A percentile compares a stretch with the other conserved stretches of the same genome.
These are phyloP conservation scores for Characodon lateralis DNA, from an alignment of 2,797 vertebrate genomes.

Conservation along the genomic window DNA sequence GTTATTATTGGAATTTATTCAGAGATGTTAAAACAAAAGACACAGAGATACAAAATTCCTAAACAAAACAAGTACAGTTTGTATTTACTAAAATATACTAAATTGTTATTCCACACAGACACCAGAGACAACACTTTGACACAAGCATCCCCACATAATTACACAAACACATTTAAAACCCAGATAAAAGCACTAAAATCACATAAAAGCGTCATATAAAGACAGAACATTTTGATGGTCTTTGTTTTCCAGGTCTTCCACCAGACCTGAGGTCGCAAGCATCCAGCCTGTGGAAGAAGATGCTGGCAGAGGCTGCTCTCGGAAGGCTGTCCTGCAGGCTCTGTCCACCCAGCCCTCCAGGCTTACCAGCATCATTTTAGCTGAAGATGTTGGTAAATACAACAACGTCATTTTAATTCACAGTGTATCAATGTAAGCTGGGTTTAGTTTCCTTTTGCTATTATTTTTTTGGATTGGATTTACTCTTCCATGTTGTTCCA, in stretches of 20 bases:
- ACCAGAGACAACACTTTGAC: neutral
- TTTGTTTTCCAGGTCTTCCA: slow-evolving; percentile 85
- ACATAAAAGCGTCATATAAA: too few species aligned
- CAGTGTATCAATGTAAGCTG: neutral
- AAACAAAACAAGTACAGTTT: neutral
- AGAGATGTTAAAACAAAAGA: too few species aligned
- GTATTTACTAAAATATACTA: neutral
- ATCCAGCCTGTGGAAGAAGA: slow-evolving; percentile 83
- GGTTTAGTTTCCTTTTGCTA: neutral
- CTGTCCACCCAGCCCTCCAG: slow-evolving; percentile 85
- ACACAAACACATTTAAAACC: too few species aligned
- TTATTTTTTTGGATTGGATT: neutral
- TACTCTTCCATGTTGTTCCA: neutral
- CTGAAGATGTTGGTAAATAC: slow-evolving; percentile 90
- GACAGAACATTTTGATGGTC: neutral
- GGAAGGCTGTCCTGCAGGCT: slow-evolving; percentile 89
- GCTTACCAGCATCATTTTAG: slow-evolving; percentile 93
- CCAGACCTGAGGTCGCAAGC: slow-evolving; percentile 92
- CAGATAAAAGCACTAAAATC: too few species aligned
- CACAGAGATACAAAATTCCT: too few species aligned
- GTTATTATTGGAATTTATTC: too few species aligned
- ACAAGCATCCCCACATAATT: too few species aligned
- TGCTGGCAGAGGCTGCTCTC: slow-evolving; percentile 84
- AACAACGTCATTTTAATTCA: neutral
- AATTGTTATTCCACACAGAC: neutral